Evolutionary conservation across 2,797 vertebrate genomes (phyloP).

Genomic region (Avahi laniger): DNA sequence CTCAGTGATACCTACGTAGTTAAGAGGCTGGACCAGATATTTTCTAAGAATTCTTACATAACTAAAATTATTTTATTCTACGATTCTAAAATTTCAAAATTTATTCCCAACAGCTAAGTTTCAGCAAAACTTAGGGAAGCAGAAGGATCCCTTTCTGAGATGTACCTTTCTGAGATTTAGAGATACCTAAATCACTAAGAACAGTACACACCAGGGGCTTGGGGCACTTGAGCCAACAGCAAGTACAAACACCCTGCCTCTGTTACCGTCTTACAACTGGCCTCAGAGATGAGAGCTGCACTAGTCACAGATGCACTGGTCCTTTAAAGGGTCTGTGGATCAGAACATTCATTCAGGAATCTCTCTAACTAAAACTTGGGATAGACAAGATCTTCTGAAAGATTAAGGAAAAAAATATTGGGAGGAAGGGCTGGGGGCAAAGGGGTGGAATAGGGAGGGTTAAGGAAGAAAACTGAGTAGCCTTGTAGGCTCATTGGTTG

Average conservation of each 20-base stretch:
- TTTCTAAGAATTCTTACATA: background rate
- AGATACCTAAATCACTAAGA: background rate
- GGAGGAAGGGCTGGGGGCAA: background rate
- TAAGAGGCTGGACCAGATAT: background rate
- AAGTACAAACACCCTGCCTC: background rate
- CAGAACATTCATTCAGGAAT: background rate
- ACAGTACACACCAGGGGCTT: background rate
- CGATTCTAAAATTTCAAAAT: background rate
- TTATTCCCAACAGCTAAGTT: background rate
- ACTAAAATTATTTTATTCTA: background rate
- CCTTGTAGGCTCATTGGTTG: background rate
- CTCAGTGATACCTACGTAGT: background rate
- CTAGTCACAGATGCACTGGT: background rate
- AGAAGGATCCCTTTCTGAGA: background rate
- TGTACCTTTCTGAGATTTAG: no score
- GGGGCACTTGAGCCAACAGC: background rate
- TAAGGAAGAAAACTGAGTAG: background rate
- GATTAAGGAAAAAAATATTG: background rate
- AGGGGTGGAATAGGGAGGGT: background rate
- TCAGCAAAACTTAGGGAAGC: background rate
- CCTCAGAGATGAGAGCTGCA: background rate
- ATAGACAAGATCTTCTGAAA: background rate
- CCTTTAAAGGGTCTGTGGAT: background rate
- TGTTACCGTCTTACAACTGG: background rate
- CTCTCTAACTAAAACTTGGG: slow-evolving; percentile 15